Evolutionary conservation across 2,113 vertebrate genomes (phyloP).

Genomic region (Hemiprocne comata): DNA sequence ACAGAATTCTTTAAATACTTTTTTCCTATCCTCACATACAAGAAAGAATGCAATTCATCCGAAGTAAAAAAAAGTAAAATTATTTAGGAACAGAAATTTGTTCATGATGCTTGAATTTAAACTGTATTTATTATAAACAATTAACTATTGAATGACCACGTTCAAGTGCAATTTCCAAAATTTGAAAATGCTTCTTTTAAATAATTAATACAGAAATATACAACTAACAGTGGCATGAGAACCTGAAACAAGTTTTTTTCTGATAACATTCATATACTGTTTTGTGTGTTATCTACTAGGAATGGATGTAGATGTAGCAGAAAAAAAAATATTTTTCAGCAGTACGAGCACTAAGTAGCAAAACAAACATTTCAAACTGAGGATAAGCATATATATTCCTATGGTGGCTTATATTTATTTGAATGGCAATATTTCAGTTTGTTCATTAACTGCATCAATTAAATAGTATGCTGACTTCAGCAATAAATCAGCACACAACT

Average conservation of each 20-base stretch:
- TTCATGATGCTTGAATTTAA: neutral
- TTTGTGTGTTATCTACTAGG: neutral
- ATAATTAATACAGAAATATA: neutral
- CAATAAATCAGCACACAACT: neutral
- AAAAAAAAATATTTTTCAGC: neutral
- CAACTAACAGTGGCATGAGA: neutral
- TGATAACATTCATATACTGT: neutral
- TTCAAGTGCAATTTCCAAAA: neutral
- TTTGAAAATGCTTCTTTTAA: neutral
- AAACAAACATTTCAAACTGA: neutral
- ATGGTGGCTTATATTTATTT: neutral
- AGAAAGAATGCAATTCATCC: neutral
- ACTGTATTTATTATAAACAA: neutral
- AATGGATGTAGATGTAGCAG: neutral
- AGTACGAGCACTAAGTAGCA: neutral
- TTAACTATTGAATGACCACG: neutral
- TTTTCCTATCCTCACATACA: neutral
- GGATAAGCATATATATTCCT: neutral
- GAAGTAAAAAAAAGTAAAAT: neutral
- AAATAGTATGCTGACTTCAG: neutral
- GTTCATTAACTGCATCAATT: neutral
- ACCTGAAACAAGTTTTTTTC: neutral
- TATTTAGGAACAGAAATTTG: neutral
- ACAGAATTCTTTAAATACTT: neutral
- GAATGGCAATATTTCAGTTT: neutral